Evolutionary conservation across 1,140 invertebrate species (phyloP), one percentile per base, ranked within the genome.

Genomic region (Sipha flava): DNA sequence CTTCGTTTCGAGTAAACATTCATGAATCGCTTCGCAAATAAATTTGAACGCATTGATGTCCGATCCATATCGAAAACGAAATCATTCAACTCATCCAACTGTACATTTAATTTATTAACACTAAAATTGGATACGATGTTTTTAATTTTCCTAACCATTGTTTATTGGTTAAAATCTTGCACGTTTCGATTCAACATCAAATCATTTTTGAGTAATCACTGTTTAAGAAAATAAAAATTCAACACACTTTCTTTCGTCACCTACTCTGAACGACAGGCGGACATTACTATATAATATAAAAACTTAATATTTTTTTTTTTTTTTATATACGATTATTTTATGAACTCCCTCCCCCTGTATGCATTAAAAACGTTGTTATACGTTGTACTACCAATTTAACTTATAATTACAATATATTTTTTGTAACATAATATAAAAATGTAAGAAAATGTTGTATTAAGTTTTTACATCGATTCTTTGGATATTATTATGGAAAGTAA

Each of bases 341-440:
- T 45, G 26, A 68, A 68, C 21, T 40, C 37, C 62, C 4, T 40
- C 10, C 10, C 10, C 4, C 21, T 68, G 18, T 68, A 43, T 45
- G 23, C 62, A 66, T 66, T n/a, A 40, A 40, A 40, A 40, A 66
- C 40, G 21, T 68, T 68, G 21, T 68, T 68, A 45, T 68, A 26
- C 10, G 4, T 45, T 45, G 12, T 45, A 68, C 23, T 68, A 68
- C 40, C 64, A 45, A 68, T 68, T 68, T 45, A 45, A 68, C 21
- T 45, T 26, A 43, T 66, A 68, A 45, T 64, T 26, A 45, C 64
- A 45, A 45, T 68, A 68, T 68, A 68, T 68, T 68, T 68, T 66
- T 68, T 68, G 40, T 68, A 68, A 43, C 34, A 66, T 40, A 45
- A 68, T 45, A 66, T 37, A 62, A 68, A 68, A 68, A 26, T 45